These are phyloP conservation scores for Brevimyrus niger DNA, from an alignment of 2,113 vertebrate species.

Conservation along the genomic window DNA sequence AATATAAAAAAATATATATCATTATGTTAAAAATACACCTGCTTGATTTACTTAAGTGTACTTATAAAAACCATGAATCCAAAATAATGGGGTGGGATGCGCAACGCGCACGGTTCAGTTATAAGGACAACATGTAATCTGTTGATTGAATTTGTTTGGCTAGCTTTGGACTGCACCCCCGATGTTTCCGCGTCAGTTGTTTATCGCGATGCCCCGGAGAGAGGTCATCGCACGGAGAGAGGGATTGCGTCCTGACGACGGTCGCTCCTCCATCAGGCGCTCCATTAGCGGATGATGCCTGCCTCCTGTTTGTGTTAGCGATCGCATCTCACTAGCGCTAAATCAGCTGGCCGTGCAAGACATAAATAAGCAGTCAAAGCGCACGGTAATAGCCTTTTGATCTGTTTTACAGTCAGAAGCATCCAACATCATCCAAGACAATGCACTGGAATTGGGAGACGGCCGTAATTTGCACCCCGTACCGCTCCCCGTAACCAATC, in stretches of 20 bases:
- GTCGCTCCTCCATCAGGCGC: constrained; percentile 77
- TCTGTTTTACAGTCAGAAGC: constrained; percentile 76
- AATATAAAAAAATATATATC: not conserved
- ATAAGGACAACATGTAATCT: constrained; percentile 35
- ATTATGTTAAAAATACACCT: not conserved
- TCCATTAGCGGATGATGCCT: constrained; percentile 96
- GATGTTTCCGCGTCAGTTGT: constrained; percentile 87
- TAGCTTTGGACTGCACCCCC: constrained; percentile 46
- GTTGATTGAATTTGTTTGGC: constrained; percentile 46
- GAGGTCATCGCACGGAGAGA: constrained; percentile 60
- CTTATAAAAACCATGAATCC: not conserved
- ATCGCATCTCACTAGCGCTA: constrained; percentile 81
- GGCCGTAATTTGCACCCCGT: constrained; percentile 35
- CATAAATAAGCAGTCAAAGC: constrained; percentile 92
- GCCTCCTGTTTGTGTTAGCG: constrained; percentile 75
- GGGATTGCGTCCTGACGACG: constrained; percentile 84
- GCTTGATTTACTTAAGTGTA: not conserved
- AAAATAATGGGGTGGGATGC: not conserved
- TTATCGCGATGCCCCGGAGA: constrained; percentile 70
- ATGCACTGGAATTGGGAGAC: constrained; percentile 67
- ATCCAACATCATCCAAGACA: constrained; percentile 66
- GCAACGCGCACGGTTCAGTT: constrained; percentile 23
- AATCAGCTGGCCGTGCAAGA: constrained; percentile 78
- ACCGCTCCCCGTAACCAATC: constrained; percentile 26
- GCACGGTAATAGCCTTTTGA: constrained; percentile 85